phyloP scores from a whole-genome alignment of 2,797 vertebrate genomes.

The Lerista edwardsae region DNA sequence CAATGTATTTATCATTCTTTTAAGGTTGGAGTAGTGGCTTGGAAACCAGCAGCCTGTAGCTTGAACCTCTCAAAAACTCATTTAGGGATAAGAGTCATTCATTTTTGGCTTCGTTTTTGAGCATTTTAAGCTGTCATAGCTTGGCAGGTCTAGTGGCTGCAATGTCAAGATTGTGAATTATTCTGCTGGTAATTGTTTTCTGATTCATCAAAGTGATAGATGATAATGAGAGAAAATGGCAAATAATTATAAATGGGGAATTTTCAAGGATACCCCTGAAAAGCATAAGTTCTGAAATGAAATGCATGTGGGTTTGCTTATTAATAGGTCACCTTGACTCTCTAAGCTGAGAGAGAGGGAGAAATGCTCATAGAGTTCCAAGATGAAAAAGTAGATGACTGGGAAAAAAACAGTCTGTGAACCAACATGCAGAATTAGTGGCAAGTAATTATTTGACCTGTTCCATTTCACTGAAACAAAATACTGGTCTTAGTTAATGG shows the following conservation, averaged over 20 bases:
- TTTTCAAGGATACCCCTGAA: constrained; percentile 70
- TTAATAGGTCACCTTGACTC: constrained; percentile 65
- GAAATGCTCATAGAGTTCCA: constrained; percentile 53
- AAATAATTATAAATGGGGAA: constrained; percentile 67
- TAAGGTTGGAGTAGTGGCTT: constrained; percentile 1
- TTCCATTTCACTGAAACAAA: constrained; percentile 37
- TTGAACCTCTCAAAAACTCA: constrained; percentile 61
- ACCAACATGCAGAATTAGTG: constrained; percentile 27
- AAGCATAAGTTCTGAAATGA: constrained; percentile 59
- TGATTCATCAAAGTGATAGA: constrained; percentile 73
- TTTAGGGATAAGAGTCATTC: constrained; percentile 65
- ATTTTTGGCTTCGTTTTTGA: constrained; percentile 68
- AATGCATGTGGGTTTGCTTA: constrained; percentile 36
- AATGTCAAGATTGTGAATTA: constrained; percentile 76
- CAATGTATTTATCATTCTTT: background rate
- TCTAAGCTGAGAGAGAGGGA: constrained; percentile 58
- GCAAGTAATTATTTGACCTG: constrained; percentile 45
- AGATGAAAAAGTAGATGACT: constrained; percentile 32
- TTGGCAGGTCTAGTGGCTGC: constrained; percentile 73
- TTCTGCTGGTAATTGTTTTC: constrained; percentile 74
- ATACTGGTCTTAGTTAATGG: constrained; percentile 23
- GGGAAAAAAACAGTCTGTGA: constrained; percentile 4
- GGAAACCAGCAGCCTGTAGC: constrained; percentile 59
- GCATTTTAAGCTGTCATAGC: constrained; percentile 70
- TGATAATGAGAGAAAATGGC: constrained; percentile 70